Conservation (phyloP, 2,113 vertebrate species). For the Percina caprodes region DNA sequence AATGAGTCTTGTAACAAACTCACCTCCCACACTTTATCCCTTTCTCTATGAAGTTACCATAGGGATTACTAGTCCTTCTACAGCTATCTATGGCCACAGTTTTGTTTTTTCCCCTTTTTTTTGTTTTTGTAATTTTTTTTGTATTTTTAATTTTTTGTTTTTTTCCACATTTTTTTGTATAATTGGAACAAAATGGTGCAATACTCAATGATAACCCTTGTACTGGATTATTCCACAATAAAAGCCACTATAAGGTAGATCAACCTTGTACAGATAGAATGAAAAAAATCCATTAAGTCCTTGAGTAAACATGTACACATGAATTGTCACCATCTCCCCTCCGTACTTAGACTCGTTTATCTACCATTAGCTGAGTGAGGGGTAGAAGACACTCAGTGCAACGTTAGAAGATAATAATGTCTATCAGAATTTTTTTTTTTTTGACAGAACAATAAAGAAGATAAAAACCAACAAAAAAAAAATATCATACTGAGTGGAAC, state of each 20-base stretch:
- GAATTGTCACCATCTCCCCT: constrained; percentile 91
- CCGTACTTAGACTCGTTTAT: constrained; percentile 82
- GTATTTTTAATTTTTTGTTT: constrained; percentile 54
- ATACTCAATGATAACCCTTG: constrained; percentile 89
- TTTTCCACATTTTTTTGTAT: constrained; percentile 55
- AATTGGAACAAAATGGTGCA: constrained; percentile 91
- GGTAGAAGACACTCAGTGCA: constrained; percentile 97
- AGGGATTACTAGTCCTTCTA: constrained; percentile 80
- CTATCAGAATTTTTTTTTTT: constrained; percentile 69
- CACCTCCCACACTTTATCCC: constrained; percentile 86
- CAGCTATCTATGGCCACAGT: constrained; percentile 91
- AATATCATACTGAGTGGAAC: constrained; percentile 80
- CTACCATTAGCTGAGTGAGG: constrained; percentile 89
- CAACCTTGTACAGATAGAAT: constrained; percentile 90
- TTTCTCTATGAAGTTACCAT: constrained; percentile 74
- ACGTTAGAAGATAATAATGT: constrained; percentile 91
- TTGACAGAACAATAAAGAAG: constrained; percentile 74
- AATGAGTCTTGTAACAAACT: constrained; percentile 90
- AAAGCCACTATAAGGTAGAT: constrained; percentile 96
- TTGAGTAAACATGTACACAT: constrained; percentile 99
- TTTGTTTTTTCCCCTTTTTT: constrained; percentile 57
- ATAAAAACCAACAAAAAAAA: constrained; percentile 78
- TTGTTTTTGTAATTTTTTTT: constrained; percentile 67
- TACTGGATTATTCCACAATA: constrained; percentile 92
- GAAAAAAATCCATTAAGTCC: constrained; percentile 89